Conservation (phyloP, 1,140 invertebrate genomes). For the Himalopsyche phryganea region DNA sequence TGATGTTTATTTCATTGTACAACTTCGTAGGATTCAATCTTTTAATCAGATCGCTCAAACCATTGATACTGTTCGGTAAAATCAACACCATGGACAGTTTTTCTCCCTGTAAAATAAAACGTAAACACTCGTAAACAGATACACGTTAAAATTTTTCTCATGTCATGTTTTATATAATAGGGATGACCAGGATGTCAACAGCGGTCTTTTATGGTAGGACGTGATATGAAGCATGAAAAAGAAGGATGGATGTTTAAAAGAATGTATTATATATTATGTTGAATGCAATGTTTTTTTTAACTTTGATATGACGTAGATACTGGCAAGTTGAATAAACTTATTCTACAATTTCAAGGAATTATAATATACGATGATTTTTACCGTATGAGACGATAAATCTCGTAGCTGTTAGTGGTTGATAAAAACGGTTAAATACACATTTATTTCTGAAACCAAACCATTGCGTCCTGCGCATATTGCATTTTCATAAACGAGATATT, state of each 20-base stretch:
- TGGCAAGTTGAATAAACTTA: no score
- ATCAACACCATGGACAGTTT: slow-evolving; percentile 71
- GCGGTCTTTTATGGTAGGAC: neutral
- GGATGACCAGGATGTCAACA: neutral
- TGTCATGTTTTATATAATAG: neutral
- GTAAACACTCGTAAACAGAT: neutral
- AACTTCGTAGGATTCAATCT: slow-evolving; percentile 56
- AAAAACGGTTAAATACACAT: no score
- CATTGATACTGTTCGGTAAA: slow-evolving; percentile 61
- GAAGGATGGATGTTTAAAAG: neutral
- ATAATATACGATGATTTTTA: no score
- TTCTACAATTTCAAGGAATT: no score
- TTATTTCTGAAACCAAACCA: no score
- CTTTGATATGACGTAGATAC: no score
- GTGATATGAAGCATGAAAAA: neutral
- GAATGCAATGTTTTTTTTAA: neutral
- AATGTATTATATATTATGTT: neutral
- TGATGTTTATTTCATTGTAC: slow-evolving; percentile 53
- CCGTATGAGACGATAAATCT: no score
- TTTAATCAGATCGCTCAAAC: slow-evolving; percentile 57
- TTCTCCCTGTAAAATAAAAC: slow-evolving; percentile 56
- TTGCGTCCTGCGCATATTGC: no score
- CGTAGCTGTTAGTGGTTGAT: no score
- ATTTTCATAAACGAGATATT: no score
- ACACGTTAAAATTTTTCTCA: neutral